Conservation (phyloP, 2,888 invertebrate genomes). For the Agriopis marginaria region DNA sequence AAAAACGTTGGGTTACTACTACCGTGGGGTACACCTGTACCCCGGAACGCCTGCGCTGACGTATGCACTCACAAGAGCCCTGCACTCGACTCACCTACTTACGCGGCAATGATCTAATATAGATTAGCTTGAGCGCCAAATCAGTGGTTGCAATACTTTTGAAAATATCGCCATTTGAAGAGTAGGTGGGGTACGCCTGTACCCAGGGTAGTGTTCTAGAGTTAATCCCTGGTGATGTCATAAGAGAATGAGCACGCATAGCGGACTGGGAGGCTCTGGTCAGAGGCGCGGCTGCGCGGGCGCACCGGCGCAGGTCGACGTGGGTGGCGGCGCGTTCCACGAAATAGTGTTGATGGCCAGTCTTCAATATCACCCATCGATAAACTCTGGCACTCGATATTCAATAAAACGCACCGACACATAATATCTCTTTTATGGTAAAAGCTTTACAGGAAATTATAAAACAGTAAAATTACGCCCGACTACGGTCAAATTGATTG, state of each 20-base stretch:
- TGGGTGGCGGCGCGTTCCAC: conserved; percentile 82
- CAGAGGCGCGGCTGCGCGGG: conserved; percentile 18
- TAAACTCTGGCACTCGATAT: conserved; percentile 63
- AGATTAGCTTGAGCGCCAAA: no score
- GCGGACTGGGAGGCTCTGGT: conserved; percentile 52
- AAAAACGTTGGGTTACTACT: no score
- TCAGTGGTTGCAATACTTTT: no score
- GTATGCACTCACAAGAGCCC: no score
- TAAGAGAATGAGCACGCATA: conserved; percentile 59
- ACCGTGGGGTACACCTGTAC: no score
- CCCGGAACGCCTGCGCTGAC: no score
- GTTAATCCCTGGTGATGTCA: conserved; percentile 55
- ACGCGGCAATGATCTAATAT: no score
- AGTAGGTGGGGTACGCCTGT: no score
- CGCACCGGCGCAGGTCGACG: conserved; percentile 55
- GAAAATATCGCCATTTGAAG: no score
- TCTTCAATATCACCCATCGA: conserved; percentile 63
- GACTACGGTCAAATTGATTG: conserved; percentile 40
- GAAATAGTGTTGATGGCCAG: conserved; percentile 73
- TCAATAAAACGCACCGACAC: conserved; percentile 53
- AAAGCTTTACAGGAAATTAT: conserved; percentile 44
- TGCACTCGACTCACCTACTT: no score
- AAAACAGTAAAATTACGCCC: conserved; percentile 42
- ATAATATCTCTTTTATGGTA: conserved; percentile 40
- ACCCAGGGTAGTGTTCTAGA: no score